phyloP scores from a whole-genome alignment of 2,113 vertebrate species.

The Cygnus buccinator region DNA sequence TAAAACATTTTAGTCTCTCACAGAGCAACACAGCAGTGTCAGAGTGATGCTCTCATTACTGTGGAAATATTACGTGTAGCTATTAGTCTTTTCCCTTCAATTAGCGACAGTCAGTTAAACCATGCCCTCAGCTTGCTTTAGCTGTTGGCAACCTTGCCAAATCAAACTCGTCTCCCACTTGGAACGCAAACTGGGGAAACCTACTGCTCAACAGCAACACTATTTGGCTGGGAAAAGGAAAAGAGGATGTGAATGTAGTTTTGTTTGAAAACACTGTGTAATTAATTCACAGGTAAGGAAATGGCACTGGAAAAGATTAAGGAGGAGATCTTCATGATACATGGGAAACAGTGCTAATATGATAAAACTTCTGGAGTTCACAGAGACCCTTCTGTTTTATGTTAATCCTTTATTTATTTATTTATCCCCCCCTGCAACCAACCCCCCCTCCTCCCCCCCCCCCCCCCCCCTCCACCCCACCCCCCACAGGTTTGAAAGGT shows the following conservation, averaged over 20 bases:
- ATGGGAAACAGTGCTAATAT: not conserved
- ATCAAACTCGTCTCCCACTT: not conserved
- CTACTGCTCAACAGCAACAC: not conserved
- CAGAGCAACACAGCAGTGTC: constrained; percentile 27
- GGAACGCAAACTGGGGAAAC: constrained; percentile 10
- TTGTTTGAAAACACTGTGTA: not conserved
- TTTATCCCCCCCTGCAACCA: not conserved
- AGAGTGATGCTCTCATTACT: constrained; percentile 25
- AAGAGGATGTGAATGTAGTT: not conserved
- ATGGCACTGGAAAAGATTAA: not conserved
- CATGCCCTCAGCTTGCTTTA: not conserved
- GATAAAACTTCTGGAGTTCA: not conserved
- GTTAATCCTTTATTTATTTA: no score
- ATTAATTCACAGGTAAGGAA: not conserved
- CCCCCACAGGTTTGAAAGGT: not conserved
- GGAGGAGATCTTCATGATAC: not conserved
- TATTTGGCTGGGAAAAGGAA: not conserved
- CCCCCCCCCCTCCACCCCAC: no score
- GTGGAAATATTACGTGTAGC: not conserved
- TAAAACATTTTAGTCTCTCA: constrained; percentile 32
- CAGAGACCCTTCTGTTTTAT: not conserved
- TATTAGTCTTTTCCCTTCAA: constrained; percentile 46
- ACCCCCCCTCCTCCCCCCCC: not conserved
- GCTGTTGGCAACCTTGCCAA: not conserved
- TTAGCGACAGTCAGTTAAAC: constrained; percentile 37